phyloP scores from a whole-genome alignment of 2,113 vertebrate genomes.

The Rhegmatorhina hoffmannsi region DNA sequence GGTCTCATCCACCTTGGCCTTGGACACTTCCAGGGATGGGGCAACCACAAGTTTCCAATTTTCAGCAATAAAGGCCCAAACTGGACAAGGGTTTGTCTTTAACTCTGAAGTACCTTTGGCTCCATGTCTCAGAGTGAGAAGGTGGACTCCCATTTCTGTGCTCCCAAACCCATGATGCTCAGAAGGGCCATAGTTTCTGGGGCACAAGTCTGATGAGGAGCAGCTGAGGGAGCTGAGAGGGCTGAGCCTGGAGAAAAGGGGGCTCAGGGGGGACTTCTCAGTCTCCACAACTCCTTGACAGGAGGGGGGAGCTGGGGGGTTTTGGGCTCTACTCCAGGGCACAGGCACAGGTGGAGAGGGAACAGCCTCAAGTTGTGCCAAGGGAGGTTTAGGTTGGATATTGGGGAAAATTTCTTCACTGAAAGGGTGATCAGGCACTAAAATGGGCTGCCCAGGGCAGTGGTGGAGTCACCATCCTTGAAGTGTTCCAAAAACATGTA shows the following conservation, averaged over 20 bases:
- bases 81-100: accelerated
- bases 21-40: background rate
- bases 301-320: accelerated
- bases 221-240: background rate
- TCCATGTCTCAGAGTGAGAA: background rate
- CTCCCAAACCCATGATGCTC: background rate
- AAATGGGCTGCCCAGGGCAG: background rate
- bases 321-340: background rate
- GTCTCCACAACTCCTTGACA: background rate
- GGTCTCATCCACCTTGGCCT: background rate
- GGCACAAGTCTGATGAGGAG: background rate
- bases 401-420: background rate
- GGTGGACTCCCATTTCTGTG: background rate
- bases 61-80: background rate
- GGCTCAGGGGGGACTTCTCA: background rate
- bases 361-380: accelerated
- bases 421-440: background rate
- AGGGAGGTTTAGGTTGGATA: background rate
- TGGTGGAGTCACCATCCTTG: background rate
- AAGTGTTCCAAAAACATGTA: accelerated
- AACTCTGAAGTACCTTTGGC: background rate
- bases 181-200: background rate
- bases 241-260: background rate
- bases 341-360: background rate
- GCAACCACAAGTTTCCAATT: background rate